Percentiles rank a stretch among this genome's conserved stretches.
phyloP scores from a whole-genome alignment of 92 coral and sea anemone genomes.

The Epizoanthus fatuus region DNA sequence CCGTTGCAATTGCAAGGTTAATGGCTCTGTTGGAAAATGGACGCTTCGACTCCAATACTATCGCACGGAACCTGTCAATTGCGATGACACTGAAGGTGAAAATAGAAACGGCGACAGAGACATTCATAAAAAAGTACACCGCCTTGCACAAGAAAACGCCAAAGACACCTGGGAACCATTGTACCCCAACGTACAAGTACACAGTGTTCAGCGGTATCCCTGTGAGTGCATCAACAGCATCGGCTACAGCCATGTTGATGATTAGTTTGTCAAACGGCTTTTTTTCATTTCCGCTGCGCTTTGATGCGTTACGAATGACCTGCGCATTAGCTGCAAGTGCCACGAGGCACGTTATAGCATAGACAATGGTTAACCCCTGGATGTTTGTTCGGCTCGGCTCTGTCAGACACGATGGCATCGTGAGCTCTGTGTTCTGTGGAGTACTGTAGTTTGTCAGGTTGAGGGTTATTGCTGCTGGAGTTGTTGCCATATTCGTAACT shows the following conservation, averaged over 20 bases:
- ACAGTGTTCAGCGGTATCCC: conserved; percentile 43
- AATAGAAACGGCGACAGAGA: conserved; percentile 28
- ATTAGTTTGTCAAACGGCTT: conserved; percentile 39
- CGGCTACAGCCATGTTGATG: conserved; percentile 39
- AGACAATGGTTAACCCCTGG: conserved; percentile 9
- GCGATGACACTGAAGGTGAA: conserved; percentile 35
- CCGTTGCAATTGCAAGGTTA: conserved; percentile 3
- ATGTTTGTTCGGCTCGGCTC: background rate
- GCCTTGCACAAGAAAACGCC: conserved; percentile 35
- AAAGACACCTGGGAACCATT: conserved; percentile 28
- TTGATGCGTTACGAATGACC: conserved; percentile 23
- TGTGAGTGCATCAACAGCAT: conserved; percentile 28
- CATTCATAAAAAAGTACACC: conserved; percentile 30
- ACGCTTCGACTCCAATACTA: conserved; percentile 28
- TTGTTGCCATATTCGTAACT: conserved; percentile 1
- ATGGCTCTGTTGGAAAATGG: conserved; percentile 39
- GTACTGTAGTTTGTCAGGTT: conserved; percentile 20
- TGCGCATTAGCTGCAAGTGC: conserved; percentile 19
- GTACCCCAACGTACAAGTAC: background rate
- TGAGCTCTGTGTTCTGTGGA: background rate
- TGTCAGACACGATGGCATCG: conserved; percentile 18
- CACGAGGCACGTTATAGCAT: background rate
- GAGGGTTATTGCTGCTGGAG: background rate
- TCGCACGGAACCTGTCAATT: conserved; percentile 37
- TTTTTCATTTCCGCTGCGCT: conserved; percentile 1